A percentile compares a stretch with the other conserved stretches of the same genome.
Conservation (phyloP, 92 coral and sea anemone species). For the Metridium senile region DNA sequence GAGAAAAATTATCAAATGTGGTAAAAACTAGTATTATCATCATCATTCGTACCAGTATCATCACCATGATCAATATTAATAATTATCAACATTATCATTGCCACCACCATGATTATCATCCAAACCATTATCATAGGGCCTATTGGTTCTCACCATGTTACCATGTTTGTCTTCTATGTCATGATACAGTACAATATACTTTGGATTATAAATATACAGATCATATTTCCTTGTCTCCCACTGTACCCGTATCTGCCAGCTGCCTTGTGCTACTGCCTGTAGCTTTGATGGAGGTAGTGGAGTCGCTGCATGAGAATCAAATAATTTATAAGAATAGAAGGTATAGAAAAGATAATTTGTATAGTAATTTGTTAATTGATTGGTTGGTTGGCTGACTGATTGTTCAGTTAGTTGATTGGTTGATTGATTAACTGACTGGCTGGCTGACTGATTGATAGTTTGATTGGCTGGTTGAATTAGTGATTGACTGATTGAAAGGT, state of each 20-base stretch:
- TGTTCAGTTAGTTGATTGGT: not conserved
- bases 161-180: not conserved
- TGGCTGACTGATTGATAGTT: not conserved
- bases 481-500: not conserved
- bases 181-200: constrained; percentile 6
- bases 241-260: not conserved
- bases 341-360: not conserved
- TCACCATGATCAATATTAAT: not conserved
- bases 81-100: not conserved
- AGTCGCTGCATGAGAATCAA: constrained; percentile 12
- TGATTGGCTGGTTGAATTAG: not conserved
- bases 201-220: not conserved
- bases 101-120: not conserved
- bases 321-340: too few species aligned
- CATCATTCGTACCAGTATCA: not conserved
- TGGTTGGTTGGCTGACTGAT: not conserved
- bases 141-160: not conserved
- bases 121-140: too few species aligned
- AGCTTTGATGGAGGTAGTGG: constrained; percentile 19
- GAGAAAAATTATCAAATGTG: too few species aligned
- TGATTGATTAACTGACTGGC: not conserved
- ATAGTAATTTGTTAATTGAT: not conserved
- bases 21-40: too few species aligned
- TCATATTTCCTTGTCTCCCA: not conserved
- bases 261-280: not conserved